A percentile compares a stretch with the other conserved stretches of the same genome.
Evolutionary conservation across 1,140 invertebrate species (phyloP).

Genomic region (Bombus waltoni): DNA sequence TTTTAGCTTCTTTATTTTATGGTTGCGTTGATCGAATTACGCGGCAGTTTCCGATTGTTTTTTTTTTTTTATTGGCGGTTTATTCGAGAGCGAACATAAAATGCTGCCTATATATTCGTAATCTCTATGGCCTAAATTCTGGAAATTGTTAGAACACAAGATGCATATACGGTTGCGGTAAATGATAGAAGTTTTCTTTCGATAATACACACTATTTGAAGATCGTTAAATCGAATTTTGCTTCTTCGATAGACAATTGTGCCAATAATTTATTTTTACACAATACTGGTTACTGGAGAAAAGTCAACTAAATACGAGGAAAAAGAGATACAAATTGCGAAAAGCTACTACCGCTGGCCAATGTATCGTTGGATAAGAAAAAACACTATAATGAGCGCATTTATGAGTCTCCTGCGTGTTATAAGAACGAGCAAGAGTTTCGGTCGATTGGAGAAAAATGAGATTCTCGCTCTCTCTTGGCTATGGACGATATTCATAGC

Average conservation of each 20-base stretch:
- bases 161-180: not conserved
- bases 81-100: not conserved
- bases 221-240: not conserved
- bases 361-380: not conserved
- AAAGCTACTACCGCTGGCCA: not conserved
- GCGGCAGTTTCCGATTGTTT: not conserved
- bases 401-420: slow-evolving; percentile 7
- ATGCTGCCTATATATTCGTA: not conserved
- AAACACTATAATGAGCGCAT: not conserved
- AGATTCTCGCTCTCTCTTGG: slow-evolving; percentile 19
- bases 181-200: not conserved
- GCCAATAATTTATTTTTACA: not conserved
- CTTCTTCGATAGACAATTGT: not conserved
- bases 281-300: not conserved
- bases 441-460: slow-evolving; percentile 49
- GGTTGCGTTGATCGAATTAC: not conserved
- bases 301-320: not conserved
- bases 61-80: not conserved
- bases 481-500: slow-evolving; percentile 48
- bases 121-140: not conserved
- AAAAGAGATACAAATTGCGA: not conserved
- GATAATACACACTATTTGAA: not conserved
- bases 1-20: not conserved
- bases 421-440: slow-evolving; percentile 20
- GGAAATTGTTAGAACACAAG: not conserved